Base-by-base conservation (phyloP, 30 jellyfish, hydroid and myxozoan species). In the Aurelia sp. region DNA sequence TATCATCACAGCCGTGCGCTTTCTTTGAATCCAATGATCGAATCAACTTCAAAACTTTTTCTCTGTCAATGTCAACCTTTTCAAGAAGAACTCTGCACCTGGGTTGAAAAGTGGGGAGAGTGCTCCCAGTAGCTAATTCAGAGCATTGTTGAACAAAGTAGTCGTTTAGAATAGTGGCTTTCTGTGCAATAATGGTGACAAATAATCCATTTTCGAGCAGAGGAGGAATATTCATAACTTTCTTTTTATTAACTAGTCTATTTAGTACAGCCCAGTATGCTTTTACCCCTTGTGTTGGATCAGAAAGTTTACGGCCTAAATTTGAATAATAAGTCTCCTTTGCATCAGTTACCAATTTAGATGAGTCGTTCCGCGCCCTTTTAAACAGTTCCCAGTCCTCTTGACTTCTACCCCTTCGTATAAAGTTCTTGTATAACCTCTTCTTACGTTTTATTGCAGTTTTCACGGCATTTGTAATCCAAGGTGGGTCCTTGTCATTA, bases 1-100 rank as follows among this genome's bases (percentile, higher is more conserved):
- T 86, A 21, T 67, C 88, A 35, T 86, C 90, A 67, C 89, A 76
- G 41, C 96, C 90, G 73, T 86, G 96, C 41, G 85, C 96, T 23
- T 86, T 86, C 61, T 67, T 86, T 18, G 76, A 9, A 57, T 76
- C 86, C 72, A 86, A 65, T 74, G 89, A 37, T 20, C 78, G 71
- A 50, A 85, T 86, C 44, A 60, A 37, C 48, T 68, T 61, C 23
- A 67, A 59, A 13, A 86, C 71, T 16, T 86, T 76, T 41, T 68
- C 85, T 61, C 77, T 60, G 64, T 66, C 53, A 51, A 86, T 59
- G 58, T 44, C 73, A 73, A 74, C 85, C 57, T 53, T 40, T 62
- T 73, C 70, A 22, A 86, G 78, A 70, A 64, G 85, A 47, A 60
- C 58, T 11, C 82, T 67, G 58, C 81, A 68, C 66, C 60, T 62